A percentile compares a stretch with the other conserved stretches of the same genome.
Conservation (phyloP, 2,113 vertebrate species). For the Mobula birostris region DNA sequence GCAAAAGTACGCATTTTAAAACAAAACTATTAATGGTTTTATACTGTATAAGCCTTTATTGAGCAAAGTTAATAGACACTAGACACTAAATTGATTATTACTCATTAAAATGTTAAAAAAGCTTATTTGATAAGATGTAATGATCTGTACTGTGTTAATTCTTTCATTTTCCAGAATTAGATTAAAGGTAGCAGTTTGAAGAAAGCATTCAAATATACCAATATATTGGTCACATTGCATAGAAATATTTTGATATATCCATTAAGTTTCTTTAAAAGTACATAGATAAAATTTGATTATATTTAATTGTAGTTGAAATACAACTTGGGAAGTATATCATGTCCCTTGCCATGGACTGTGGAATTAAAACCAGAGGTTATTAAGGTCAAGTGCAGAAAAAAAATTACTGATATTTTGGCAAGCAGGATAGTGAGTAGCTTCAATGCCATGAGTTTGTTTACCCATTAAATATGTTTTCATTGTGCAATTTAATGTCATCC, state of each 20-base stretch:
- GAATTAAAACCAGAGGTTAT: neutral
- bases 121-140: neutral
- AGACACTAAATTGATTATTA: too few species aligned
- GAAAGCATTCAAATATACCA: neutral
- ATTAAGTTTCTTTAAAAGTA: neutral
- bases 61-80: constrained; percentile 8
- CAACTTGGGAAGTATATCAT: neutral
- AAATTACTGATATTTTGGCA: neutral
- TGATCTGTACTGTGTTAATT: neutral
- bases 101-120: constrained; percentile 3
- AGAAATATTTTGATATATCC: neutral
- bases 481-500: neutral
- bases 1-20: neutral
- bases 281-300: neutral
- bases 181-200: neutral
- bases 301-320: neutral
- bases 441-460: neutral
- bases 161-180: neutral
- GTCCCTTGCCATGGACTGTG: neutral
- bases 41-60: neutral
- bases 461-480: neutral
- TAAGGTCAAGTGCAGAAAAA: too few species aligned
- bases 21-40: neutral
- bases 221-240: neutral
- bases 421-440: neutral